Conservation (phyloP, 2,113 vertebrate genomes). For the Paraplagusia blochii region DNA sequence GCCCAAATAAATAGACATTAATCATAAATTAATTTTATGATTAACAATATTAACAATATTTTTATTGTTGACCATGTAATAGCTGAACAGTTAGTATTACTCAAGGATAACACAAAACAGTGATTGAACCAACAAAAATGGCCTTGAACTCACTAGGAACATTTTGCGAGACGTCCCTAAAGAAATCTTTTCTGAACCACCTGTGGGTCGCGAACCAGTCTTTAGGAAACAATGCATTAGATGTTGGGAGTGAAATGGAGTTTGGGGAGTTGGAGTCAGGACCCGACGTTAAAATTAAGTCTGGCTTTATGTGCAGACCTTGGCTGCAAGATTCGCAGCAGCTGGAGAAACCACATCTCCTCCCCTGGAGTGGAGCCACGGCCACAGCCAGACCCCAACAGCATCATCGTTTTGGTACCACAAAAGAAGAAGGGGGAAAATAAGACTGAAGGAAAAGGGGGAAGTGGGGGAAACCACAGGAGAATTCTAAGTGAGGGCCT, state of each 20-base stretch:
- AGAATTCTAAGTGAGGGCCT: constrained; percentile 59
- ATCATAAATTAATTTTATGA: too few species aligned
- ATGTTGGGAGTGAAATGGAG: constrained; percentile 16
- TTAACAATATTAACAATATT: too few species aligned
- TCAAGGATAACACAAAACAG: too few species aligned
- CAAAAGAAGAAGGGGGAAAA: constrained; percentile 55
- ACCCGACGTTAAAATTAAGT: constrained; percentile 62
- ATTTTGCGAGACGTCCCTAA: too few species aligned
- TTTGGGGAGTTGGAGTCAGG: constrained; percentile 26
- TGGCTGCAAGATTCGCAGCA: constrained; percentile 65
- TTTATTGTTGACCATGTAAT: too few species aligned
- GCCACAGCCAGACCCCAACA: constrained; percentile 60
- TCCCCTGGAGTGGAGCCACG: constrained; percentile 59
- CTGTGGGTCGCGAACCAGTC: too few species aligned
- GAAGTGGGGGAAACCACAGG: constrained; percentile 61
- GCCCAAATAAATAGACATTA: too few species aligned
- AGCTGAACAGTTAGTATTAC: too few species aligned
- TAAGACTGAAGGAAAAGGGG: constrained; percentile 11
- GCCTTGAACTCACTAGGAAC: too few species aligned
- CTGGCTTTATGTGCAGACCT: constrained; percentile 55
- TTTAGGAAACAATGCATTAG: too few species aligned
- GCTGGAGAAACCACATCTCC: constrained; percentile 75
- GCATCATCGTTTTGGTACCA: constrained; percentile 62
- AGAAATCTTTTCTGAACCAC: too few species aligned
- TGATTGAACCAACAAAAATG: too few species aligned